phyloP scores from a whole-genome alignment of 2,797 vertebrate species.

The Trachurus trachurus region DNA sequence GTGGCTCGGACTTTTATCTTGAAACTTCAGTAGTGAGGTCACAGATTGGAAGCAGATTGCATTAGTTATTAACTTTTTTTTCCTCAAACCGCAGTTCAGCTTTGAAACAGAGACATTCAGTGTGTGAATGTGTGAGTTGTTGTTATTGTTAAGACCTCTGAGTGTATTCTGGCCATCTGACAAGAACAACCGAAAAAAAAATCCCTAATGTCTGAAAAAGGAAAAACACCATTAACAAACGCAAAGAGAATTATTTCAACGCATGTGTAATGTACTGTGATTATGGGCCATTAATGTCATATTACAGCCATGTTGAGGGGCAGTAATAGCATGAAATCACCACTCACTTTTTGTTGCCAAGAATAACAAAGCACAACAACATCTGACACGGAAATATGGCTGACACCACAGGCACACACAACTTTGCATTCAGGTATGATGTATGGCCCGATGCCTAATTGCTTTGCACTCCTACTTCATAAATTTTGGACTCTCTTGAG shows the following conservation, averaged over 20 bases:
- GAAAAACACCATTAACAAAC: slow-evolving; percentile 52
- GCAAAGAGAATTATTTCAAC: slow-evolving; percentile 54
- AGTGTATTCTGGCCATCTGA: slow-evolving; percentile 52
- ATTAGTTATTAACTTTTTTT: slow-evolving; percentile 52
- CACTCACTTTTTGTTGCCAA: slow-evolving; percentile 63
- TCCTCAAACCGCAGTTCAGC: slow-evolving; percentile 33
- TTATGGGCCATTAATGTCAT: slow-evolving; percentile 71
- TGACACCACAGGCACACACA: slow-evolving; percentile 50
- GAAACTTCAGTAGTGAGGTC: slow-evolving; percentile 52
- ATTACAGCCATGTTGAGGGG: slow-evolving; percentile 52
- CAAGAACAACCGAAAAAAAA: slow-evolving; percentile 47
- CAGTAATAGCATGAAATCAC: slow-evolving; percentile 65
- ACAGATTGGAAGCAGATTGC: slow-evolving; percentile 56
- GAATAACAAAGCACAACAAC: slow-evolving; percentile 69
- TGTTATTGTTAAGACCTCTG: slow-evolving; percentile 41
- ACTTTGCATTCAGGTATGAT: slow-evolving; percentile 68
- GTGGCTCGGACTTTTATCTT: slow-evolving; percentile 57
- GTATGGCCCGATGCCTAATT: slow-evolving; percentile 66
- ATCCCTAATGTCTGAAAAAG: slow-evolving; percentile 32
- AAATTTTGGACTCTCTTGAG: slow-evolving; percentile 62
- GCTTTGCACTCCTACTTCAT: slow-evolving; percentile 60
- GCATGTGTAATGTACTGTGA: slow-evolving; percentile 69
- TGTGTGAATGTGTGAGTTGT: slow-evolving; percentile 19
- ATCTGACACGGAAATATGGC: slow-evolving; percentile 67
- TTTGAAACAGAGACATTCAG: slow-evolving; percentile 32